These are phyloP conservation scores for Drosophila eugracilis DNA, from an alignment of 1,140 invertebrate genomes.

Conservation along the genomic window DNA sequence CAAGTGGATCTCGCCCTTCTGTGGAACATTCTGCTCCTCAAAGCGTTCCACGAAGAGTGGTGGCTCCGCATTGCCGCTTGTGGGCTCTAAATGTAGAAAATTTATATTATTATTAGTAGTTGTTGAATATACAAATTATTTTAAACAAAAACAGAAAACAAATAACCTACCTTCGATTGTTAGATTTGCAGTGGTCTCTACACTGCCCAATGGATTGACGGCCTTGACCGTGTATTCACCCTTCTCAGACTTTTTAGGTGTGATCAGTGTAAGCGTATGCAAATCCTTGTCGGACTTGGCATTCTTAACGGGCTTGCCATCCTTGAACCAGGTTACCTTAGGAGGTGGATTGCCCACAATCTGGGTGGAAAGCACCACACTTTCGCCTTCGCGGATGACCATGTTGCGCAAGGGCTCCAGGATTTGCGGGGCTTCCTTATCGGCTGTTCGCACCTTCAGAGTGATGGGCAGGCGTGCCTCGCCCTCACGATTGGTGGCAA, in stretches of 20 bases:
- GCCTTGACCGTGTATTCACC: constrained; percentile 93
- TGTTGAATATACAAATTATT: constrained; percentile 58
- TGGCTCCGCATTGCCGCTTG: constrained; percentile 90
- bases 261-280: constrained; percentile 89
- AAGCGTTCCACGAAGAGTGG: constrained; percentile 95
- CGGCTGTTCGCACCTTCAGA: constrained; percentile 92
- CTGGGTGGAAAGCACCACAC: constrained; percentile 90
- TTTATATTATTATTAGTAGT: background rate
- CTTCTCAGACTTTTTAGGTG: constrained; percentile 88
- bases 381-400: constrained; percentile 91
- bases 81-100: constrained; percentile 86
- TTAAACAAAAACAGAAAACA: constrained; percentile 48
- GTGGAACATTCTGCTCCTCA: constrained; percentile 92
- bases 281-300: constrained; percentile 89
- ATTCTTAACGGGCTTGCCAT: constrained; percentile 89
- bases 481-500: constrained; percentile 95
- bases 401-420: constrained; percentile 91
- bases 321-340: constrained; percentile 91
- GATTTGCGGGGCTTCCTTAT: constrained; percentile 92
- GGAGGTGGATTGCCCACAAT: constrained; percentile 93
- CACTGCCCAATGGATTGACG: constrained; percentile 90
- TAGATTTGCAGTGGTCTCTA: constrained; percentile 90
- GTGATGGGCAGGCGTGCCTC: constrained; percentile 93
- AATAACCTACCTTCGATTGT: constrained; percentile 90
- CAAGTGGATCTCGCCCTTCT: constrained; percentile 92